Base-by-base conservation (phyloP, 2,113 vertebrate species). In the Peromyscus leucopus region DNA sequence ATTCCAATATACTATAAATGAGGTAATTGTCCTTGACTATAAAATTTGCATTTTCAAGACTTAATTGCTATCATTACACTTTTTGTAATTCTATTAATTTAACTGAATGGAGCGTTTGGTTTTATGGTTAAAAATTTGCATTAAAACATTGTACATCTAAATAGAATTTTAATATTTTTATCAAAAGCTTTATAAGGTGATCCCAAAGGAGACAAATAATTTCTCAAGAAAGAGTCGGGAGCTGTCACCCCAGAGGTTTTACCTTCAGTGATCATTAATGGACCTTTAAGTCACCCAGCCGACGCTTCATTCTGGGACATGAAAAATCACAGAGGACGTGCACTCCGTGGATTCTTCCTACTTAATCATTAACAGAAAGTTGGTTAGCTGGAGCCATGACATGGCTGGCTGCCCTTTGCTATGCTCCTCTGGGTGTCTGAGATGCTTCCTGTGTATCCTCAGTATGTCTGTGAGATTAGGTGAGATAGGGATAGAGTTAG, bases 21-120 rank as follows among this genome's bases (percentile, higher is more conserved):
- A 99, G 99, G 99, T 99, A 99, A 99, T 99, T 99, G 99, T 99
- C 99, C 99, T 99, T 99, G 99, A 99, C 99, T 99, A 99, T 99
- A 99, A 99, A 99, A 99, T 99, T 99, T 99, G 99, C 99, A 99
- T 99, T 99, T 99, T 99, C 99, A 99, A 99, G 99, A 99, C 99
- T 99, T 99, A 99, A 99, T 99, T 99, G 99, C 99, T 99, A 99
- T 99, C 99, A 99, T 99, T 99, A 99, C 99, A 99, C 98, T 99
- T 99, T 99, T 99, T 99, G 99, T 99, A 99, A 99, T 99, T 99
- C 99, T 99, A 99, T 99, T 99, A 99, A 99, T 99, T 99, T 99
- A 99, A 99, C 99, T 99, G 99, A 99, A 99, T 99, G 99, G 99
- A 99, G 99, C 99, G 99, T 99, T 99, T 99, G 99, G 99, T 99